phyloP scores from a whole-genome alignment of 1,140 invertebrate species.

The Zaprionus kolodkinae region DNA sequence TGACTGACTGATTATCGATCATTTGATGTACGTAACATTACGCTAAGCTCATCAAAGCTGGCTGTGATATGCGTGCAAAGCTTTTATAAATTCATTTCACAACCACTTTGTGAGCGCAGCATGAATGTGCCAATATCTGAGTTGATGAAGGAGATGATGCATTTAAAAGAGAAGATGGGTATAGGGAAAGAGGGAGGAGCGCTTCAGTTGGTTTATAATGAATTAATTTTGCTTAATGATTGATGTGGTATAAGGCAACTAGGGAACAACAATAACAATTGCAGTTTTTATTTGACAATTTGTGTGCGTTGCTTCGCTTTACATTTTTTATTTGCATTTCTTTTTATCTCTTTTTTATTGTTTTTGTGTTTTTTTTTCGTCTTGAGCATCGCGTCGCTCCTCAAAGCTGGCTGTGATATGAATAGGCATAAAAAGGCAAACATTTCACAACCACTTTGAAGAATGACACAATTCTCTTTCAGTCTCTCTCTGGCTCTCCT shows the following conservation, averaged over 20 bases:
- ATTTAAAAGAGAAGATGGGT: not conserved
- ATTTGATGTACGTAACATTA: conserved; percentile 75
- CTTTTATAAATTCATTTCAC: conserved; percentile 88
- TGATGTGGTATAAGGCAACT: conserved; percentile 38
- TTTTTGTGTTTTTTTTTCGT: conserved; percentile 50
- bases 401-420: conserved; percentile 96
- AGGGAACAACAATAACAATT: conserved; percentile 12
- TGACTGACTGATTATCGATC: conserved; percentile 43
- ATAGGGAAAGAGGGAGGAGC: not conserved
- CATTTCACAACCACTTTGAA: conserved; percentile 93
- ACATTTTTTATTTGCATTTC: not conserved
- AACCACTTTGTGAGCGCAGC: conserved; percentile 88
- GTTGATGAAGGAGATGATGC: conserved; percentile 22
- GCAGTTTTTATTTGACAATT: conserved; percentile 10
- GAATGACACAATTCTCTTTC: conserved; percentile 79
- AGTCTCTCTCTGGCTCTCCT: not conserved
- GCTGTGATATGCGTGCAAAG: conserved; percentile 91
- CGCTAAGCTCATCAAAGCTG: conserved; percentile 94
- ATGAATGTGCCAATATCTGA: conserved; percentile 68
- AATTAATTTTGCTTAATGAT: conserved; percentile 52
- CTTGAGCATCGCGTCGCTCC: conserved; percentile 87
- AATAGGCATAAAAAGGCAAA: conserved; percentile 85
- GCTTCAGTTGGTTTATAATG: not conserved
- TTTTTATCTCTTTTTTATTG: not conserved
- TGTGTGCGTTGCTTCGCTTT: not conserved